These are phyloP conservation scores for Aphis gossypii DNA, from an alignment of 1,140 invertebrate species.

Conservation along the genomic window DNA sequence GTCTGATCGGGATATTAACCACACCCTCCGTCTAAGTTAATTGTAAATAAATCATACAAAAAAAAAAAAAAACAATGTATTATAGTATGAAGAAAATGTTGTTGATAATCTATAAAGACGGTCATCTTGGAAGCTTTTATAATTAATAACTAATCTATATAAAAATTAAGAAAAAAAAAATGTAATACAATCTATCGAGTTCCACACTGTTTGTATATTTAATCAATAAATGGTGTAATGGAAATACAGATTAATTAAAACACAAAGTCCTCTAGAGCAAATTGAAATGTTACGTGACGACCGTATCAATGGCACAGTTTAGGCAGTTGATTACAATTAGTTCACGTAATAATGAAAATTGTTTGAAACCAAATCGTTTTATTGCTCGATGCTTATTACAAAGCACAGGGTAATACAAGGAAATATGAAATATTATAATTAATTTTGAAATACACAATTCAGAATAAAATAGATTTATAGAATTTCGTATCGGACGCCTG, in stretches of 20 bases:
- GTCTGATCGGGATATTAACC: not conserved
- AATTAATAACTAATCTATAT: not conserved
- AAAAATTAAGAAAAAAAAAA: not conserved
- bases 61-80: not conserved
- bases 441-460: not conserved
- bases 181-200: not conserved
- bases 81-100: not conserved
- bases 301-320: slow-evolving; percentile 23
- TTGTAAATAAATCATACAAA: not conserved
- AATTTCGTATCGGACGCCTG: not conserved
- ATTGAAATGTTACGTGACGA: slow-evolving; percentile 48
- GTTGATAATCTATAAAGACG: not conserved
- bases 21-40: not conserved
- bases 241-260: slow-evolving; percentile 38
- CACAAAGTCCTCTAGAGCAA: not conserved
- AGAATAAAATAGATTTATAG: not conserved
- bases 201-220: not conserved
- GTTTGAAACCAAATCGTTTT: not conserved
- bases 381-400: not conserved
- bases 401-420: not conserved
- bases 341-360: slow-evolving; percentile 21
- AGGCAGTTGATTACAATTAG: not conserved
- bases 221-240: not conserved
- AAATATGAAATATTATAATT: slow-evolving; percentile 19
- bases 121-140: not conserved